Evolutionary conservation across 2,113 vertebrate species (phyloP), one percentile per base, ranked within the genome.

Genomic region (Ceyx cyanopectus): DNA sequence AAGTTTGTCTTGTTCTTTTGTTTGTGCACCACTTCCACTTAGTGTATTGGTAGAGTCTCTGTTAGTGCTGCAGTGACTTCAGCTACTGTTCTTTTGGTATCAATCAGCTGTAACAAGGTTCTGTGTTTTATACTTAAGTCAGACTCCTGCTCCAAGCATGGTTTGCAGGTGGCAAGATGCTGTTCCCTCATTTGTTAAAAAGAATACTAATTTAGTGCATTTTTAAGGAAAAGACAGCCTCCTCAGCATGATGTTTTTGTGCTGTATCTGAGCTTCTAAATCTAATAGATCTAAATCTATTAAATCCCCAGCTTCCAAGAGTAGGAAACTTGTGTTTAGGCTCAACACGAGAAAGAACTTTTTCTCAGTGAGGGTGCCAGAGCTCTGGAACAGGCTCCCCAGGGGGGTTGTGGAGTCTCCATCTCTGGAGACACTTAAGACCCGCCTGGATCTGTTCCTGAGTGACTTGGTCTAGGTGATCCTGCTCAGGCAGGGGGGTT

Each of bases 1-100:
- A 74, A 87, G 75, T 93, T 89, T 82, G 67, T 65, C 81, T 18
- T 51, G 27, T 76, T 88, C 80, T 76, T 94, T 85, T 77, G 29
- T 86, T 82, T 81, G 41, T 88, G 40, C 13, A 2, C 76, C 62
- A 24, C 70, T 90, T 51, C 72, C 62, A 57, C 72, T 87, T 62
- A 26, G 61, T 14, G 29, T 89, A 20, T 27, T 30, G 23, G 11
- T 24, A 45, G 54, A 9, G 14, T 43, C 32, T 18, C 21, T 54
- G 0, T 37, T 78, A 67, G 57, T 19, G 29, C 7, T 81, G 43
- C n/a, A 63, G 48, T 63, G 62, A 34, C 12, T 65, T 46, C 51
- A 75, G 60, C 43, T 63, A 8, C 61, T 83, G 37, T 34, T 77
- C 30, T 53, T 67, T 20, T 43, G 72, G 41, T 61, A 13, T 53